Evolutionary conservation across 2,888 invertebrate species (phyloP).

Genomic region (Drosophila macrothrix): DNA sequence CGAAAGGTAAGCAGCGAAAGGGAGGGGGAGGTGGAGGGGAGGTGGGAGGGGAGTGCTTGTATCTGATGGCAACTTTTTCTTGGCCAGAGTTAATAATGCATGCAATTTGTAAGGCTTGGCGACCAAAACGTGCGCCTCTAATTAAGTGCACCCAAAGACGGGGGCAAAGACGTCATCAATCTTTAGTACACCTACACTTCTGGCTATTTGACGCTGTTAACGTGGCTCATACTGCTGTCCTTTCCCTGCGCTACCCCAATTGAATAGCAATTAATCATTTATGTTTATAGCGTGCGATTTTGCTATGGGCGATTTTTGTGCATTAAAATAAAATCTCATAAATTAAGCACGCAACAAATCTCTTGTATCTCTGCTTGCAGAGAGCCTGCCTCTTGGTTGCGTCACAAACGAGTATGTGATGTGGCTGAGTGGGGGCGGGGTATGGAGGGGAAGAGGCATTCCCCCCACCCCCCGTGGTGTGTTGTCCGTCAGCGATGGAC

Average conservation of each 20-base stretch:
- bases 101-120: conserved; percentile 62
- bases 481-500: conserved; percentile 28
- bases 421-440: background rate
- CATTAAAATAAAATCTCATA: conserved; percentile 63
- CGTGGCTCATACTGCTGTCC: conserved; percentile 27
- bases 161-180: conserved; percentile 58
- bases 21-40: background rate
- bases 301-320: conserved; percentile 51
- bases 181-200: conserved; percentile 52
- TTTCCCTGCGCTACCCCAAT: conserved; percentile 38
- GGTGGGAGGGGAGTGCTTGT: conserved; percentile 4
- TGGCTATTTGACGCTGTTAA: conserved; percentile 24
- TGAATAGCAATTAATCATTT: conserved; percentile 72
- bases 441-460: background rate
- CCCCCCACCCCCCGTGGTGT: conserved; percentile 11
- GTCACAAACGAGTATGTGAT: conserved; percentile 36
- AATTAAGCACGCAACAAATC: conserved; percentile 62
- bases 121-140: conserved; percentile 60
- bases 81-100: conserved; percentile 54
- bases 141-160: conserved; percentile 56
- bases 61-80: conserved; percentile 2
- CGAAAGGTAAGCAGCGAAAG: background rate
- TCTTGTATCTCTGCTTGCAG: background rate
- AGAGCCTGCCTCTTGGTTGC: conserved; percentile 18
- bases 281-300: conserved; percentile 57